Percentiles rank a stretch among this genome's conserved stretches.
phyloP scores from a whole-genome alignment of 2,888 invertebrate genomes.

The Rapana venosa region DNA sequence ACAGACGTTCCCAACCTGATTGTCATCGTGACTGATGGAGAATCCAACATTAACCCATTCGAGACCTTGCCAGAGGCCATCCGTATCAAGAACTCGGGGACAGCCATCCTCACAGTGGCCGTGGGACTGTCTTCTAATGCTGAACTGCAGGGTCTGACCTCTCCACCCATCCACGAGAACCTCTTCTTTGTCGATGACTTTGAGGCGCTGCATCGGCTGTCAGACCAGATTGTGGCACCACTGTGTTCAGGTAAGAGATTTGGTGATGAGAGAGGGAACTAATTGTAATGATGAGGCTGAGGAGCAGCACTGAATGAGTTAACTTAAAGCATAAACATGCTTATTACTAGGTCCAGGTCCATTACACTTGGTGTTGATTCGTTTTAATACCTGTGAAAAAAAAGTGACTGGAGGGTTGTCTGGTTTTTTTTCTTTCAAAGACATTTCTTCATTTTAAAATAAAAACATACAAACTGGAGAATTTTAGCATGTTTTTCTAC shows the following conservation, averaged over 20 bases:
- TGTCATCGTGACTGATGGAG: slow-evolving; percentile 70
- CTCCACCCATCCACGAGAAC: slow-evolving; percentile 68
- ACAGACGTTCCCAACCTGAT: slow-evolving; percentile 68
- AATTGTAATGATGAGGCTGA: no score
- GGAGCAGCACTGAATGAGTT: no score
- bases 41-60: slow-evolving; percentile 72
- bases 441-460: no score
- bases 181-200: slow-evolving; percentile 70
- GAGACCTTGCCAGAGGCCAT: slow-evolving; percentile 71
- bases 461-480: no score
- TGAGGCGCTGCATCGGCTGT: slow-evolving; percentile 63
- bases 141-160: slow-evolving; percentile 71
- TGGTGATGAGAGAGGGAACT: background rate
- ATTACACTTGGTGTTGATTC: no score
- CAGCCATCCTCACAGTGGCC: slow-evolving; percentile 68
- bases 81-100: slow-evolving; percentile 62
- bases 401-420: no score
- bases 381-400: no score
- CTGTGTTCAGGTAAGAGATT: slow-evolving; percentile 69
- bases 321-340: no score
- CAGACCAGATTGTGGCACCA: slow-evolving; percentile 65
- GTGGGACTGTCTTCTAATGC: slow-evolving; percentile 63
- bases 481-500: no score
- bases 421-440: no score
- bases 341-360: no score